Evolutionary conservation across 2,888 invertebrate species (phyloP), one percentile per base, ranked within the genome.

Genomic region (Idaea aversata): DNA sequence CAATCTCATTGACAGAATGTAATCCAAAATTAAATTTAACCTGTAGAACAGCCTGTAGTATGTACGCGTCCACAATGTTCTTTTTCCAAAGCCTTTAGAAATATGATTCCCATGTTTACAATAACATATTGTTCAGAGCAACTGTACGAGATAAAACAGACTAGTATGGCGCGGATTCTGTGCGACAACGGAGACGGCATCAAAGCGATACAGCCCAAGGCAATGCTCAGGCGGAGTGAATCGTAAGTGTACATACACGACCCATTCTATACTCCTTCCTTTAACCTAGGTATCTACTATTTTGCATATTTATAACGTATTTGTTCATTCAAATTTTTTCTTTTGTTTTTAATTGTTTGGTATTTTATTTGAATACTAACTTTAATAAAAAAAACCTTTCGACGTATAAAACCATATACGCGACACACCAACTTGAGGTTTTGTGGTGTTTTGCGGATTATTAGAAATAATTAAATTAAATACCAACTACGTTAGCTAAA

Each of bases 101-200:
- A 25, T 25, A 25, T 25, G 25, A 25, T 25, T 3, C 25, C 13
- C 13, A 47, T 47, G 47, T 47, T 47, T 47, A 13, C 47, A 6
- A 47, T 47, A 7, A 47, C 13, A 47, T 10, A 47, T 4, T 59
- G 67, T 70, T 10, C 68, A 81, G 81, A 68, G 16, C 81, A 81
- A 71, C 67, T 81, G 0, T 67, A 73, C 60, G 95, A 96, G 87
- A 94, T 97, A 71, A 93, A 95, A 1, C 95, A 95, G 80, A 87
- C 94, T 0, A 95, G 94, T 70, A 94, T 96, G 73, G 94, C 97
- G 0, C 93, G 96, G 70, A 80, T 97, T 61, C 83, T 97, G 70
- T 97, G 97, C 78, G 96, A 97, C 78, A 96, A 96, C 79, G 94
- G 95, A 4, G 94, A 95, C 76, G 82, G 93, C 63, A 93, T 96